A percentile compares a stretch with the other conserved stretches of the same genome.
Evolutionary conservation across 2,797 vertebrate genomes (phyloP).

Genomic region (Pangasius larnaudii): DNA sequence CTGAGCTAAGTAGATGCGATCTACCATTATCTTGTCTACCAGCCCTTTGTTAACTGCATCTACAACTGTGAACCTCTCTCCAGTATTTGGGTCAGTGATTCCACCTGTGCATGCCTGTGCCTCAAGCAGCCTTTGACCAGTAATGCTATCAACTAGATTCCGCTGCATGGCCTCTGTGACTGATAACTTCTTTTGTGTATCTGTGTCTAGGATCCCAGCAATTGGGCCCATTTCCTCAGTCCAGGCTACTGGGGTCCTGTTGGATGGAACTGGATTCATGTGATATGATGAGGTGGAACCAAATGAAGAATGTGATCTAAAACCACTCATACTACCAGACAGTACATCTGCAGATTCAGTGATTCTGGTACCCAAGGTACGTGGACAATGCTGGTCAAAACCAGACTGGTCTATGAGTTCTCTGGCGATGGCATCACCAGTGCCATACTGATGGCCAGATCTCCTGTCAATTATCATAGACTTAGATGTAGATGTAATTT

Average conservation of each 20-base stretch:
- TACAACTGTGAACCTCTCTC: constrained; percentile 84
- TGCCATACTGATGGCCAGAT: too few relatives aligned
- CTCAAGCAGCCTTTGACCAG: constrained; percentile 92
- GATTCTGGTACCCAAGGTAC: too few relatives aligned
- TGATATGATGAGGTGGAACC: constrained; percentile 91
- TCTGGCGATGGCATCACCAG: too few relatives aligned
- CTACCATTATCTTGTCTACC: constrained; percentile 96
- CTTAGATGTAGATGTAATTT: too few relatives aligned
- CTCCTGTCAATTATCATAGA: too few relatives aligned
- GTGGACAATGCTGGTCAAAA: too few relatives aligned
- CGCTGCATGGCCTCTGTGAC: constrained; percentile 95
- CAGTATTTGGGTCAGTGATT: constrained; percentile 90
- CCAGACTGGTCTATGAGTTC: too few relatives aligned
- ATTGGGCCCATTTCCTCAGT: constrained; percentile 92
- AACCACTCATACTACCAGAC: constrained; percentile 87
- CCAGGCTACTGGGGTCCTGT: constrained; percentile 84
- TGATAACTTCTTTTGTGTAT: constrained; percentile 95
- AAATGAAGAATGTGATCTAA: constrained; percentile 89
- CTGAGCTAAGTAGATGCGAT: constrained; percentile 94
- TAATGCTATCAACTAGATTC: constrained; percentile 95
- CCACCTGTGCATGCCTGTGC: constrained; percentile 96
- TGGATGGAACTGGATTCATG: constrained; percentile 78
- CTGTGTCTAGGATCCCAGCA: constrained; percentile 94
- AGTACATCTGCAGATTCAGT: constrained; percentile 58
- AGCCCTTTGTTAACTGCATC: constrained; percentile 90